Evolutionary conservation across 2,888 invertebrate species (phyloP), one percentile per base, ranked within the genome.

Genomic region (Macrosiphum euphorbiae): DNA sequence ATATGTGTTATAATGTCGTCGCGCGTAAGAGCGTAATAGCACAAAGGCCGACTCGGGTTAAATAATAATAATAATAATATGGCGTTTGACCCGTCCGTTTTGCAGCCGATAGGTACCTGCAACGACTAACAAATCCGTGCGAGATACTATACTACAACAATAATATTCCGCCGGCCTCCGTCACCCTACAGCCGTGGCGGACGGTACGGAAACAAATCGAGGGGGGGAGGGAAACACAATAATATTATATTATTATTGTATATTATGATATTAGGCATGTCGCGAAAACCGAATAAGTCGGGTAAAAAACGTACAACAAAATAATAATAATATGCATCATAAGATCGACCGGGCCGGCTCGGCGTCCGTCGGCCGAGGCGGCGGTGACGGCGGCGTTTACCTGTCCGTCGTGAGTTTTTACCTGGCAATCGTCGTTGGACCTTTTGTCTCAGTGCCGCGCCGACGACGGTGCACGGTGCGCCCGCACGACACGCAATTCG

Each of bases 351-450:
- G 78, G 35, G 2, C 35, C 4, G 35, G 20, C 1, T 78, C 78
- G 78, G 35, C 8, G 78, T 41, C 35, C 35, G 35, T 35, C 35
- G 78, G 20, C 28, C 86, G 16, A 47, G 47, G 28, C 28, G 28
- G 20, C 52, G 55, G 58, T 8, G 52, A 8, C 26, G 61, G 20
- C 61, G 58, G 20, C 61, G 58, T 28, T 44, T 44, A 55, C 58
- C 78, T 78, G 78, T 78, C 35, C 35, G 78, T 41, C 20, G 58
- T 67, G n/a, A 28, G 61, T 24, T 35, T 61, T 28, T 87, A 92
- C 92, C 92, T 92, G 92, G 87, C 87, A 67, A 92, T 88, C 67
- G 92, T 78, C 88, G 92, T 92, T 61, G 88, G 41, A 78, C 67
- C 88, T 88, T 92, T 92, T 52, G 88, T 92, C 52, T 92, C 88